These are phyloP conservation scores for Alauda arvensis DNA, from an alignment of 2,797 vertebrate species.

Conservation along the genomic window DNA sequence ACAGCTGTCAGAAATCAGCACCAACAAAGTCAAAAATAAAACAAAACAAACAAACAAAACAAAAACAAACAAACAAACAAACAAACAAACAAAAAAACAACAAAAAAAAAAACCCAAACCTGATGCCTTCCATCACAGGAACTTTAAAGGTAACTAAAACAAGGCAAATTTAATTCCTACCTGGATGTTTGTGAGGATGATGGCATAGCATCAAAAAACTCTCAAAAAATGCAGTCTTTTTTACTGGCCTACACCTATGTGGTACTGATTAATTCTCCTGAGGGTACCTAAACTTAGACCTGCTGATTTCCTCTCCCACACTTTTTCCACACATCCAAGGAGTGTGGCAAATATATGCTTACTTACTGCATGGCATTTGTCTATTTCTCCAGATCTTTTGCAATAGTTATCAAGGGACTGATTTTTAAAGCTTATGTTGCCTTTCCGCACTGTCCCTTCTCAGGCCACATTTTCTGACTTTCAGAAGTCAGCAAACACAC, in stretches of 20 bases:
- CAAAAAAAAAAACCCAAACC: too few relatives aligned
- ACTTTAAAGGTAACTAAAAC: background rate
- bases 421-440: background rate
- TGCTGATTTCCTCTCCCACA: background rate
- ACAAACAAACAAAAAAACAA: too few relatives aligned
- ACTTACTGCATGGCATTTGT: background rate
- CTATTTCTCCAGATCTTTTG: background rate
- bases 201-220: background rate
- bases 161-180: background rate
- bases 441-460: background rate
- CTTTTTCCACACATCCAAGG: background rate
- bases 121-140: background rate
- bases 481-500: background rate
- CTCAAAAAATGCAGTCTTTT: background rate
- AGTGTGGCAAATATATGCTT: background rate
- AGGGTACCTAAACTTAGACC: background rate
- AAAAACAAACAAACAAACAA: too few relatives aligned
- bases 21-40: background rate
- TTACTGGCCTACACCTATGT: background rate
- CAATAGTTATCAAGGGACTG: background rate
- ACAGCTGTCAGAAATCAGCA: background rate
- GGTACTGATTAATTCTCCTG: background rate
- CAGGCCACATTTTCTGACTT: background rate
- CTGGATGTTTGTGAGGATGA: background rate
- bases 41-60: too few relatives aligned